These are phyloP conservation scores for Tachycineta bicolor DNA, from an alignment of 2,113 vertebrate species.

Conservation along the genomic window DNA sequence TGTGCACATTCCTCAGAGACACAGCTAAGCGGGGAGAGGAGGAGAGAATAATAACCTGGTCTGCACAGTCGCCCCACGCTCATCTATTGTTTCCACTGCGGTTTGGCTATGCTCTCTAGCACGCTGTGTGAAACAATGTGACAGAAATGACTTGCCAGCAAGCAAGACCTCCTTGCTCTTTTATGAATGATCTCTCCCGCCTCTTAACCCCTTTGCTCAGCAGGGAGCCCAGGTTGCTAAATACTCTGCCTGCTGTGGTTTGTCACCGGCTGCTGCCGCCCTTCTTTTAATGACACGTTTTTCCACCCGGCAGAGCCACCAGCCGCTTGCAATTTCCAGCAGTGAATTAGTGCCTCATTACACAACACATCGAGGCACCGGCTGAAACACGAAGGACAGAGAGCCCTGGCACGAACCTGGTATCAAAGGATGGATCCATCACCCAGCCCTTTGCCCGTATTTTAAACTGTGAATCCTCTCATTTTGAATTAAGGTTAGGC, in stretches of 20 bases:
- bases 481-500: neutral
- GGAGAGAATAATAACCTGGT: neutral
- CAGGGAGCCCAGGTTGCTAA: neutral
- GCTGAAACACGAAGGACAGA: neutral
- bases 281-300: neutral
- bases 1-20: neutral
- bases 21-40: neutral
- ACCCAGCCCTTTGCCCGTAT: neutral
- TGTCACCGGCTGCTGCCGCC: neutral
- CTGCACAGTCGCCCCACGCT: neutral
- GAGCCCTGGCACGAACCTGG: neutral
- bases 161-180: neutral
- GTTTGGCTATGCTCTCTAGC: neutral
- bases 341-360: neutral
- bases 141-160: neutral
- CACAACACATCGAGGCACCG: neutral
- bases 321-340: neutral
- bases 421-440: neutral
- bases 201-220: neutral
- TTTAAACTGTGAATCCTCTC: neutral
- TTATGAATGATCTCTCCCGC: conserved; percentile 33
- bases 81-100: neutral
- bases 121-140: neutral
- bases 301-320: neutral
- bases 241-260: neutral